Evolutionary conservation across 2,888 invertebrate species (phyloP), one percentile per base, ranked within the genome.

Genomic region (Agriotes lineatus): DNA sequence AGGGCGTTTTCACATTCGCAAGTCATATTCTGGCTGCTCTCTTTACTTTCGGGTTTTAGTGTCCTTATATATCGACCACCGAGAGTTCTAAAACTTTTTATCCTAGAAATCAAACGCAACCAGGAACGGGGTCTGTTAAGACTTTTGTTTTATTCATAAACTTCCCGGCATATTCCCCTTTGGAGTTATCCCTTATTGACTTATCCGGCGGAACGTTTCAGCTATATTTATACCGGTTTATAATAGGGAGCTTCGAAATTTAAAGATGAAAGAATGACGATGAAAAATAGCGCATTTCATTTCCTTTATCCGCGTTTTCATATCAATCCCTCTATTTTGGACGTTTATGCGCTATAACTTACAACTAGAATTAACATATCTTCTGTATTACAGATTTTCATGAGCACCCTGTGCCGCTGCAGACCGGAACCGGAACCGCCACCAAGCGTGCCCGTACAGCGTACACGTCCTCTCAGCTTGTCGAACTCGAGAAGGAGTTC

Each of bases 401-500:
- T 37, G 67, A 67, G 45, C 67, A 63, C 59, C 61, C 69, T 12
- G 33, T 61, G 60, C 54, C 67, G 59, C 39, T 58, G 12, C 69
- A 66, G 48, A 48, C 71, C 64, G 63, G 60, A 69, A 69, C 50
- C 61, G 59, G 59, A 65, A 56, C 62, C 39, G 54, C 57, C 37
- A 81, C 87, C 0, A 94, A 94, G 82, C 86, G 95, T 63, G 90
- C 92, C 0, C 85, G 95, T 19, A 95, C 95, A 0, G 94, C 94
- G 0, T 95, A 94, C 82, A 93, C 94, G 0, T 93, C 93, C 72
- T 87, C 88, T 0, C 95, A 95, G 81, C 85, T 95, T 37, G 89
- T 93, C 2, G 91, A 92, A 80, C 84, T 95, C 57, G 95, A 95
- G 81, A 93, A 91, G 76, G 93, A 94, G 79, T 95, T 95, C 77